These are phyloP conservation scores for Leptatherina wallacei DNA, from an alignment of 2,797 vertebrate genomes.

Conservation along the genomic window DNA sequence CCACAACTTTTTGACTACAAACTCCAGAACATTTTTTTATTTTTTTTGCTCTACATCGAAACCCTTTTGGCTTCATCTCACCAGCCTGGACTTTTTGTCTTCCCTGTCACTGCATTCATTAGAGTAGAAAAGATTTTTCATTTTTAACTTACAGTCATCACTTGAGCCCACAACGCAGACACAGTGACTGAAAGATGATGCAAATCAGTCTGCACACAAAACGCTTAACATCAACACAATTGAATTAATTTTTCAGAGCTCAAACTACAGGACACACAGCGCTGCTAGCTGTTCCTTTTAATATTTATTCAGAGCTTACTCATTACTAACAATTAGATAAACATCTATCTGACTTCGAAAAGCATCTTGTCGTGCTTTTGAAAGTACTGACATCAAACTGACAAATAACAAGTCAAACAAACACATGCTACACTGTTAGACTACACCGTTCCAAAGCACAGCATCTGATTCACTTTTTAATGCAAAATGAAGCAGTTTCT, in stretches of 20 bases:
- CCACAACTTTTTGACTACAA: neutral
- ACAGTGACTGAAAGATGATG: constrained; percentile 17
- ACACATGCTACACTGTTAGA: neutral
- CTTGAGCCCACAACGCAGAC: constrained; percentile 10
- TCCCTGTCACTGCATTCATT: constrained; percentile 25
- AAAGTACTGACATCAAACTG: constrained; percentile 16
- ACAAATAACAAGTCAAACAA: constrained; percentile 10
- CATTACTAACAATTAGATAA: constrained; percentile 4
- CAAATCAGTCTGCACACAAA: constrained; percentile 21
- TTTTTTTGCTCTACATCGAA: constrained; percentile 10
- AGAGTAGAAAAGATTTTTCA: constrained; percentile 10
- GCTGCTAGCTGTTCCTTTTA: neutral
- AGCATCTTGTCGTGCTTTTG: constrained; percentile 9
- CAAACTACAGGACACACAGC: constrained; percentile 2
- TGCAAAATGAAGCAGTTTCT: constrained; percentile 21
- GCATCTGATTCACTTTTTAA: constrained; percentile 14
- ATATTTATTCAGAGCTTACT: neutral
- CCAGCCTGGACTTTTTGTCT: constrained; percentile 18
- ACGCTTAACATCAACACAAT: constrained; percentile 11
- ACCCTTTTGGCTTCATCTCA: constrained; percentile 25
- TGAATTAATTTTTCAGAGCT: constrained; percentile 12
- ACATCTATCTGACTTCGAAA: constrained; percentile 1
- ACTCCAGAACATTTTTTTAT: constrained; percentile 3
- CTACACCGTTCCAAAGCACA: neutral
- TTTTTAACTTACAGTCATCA: constrained; percentile 23